These are phyloP conservation scores for Lamproptera curius DNA, from an alignment of 2,888 invertebrate species.

Conservation along the genomic window DNA sequence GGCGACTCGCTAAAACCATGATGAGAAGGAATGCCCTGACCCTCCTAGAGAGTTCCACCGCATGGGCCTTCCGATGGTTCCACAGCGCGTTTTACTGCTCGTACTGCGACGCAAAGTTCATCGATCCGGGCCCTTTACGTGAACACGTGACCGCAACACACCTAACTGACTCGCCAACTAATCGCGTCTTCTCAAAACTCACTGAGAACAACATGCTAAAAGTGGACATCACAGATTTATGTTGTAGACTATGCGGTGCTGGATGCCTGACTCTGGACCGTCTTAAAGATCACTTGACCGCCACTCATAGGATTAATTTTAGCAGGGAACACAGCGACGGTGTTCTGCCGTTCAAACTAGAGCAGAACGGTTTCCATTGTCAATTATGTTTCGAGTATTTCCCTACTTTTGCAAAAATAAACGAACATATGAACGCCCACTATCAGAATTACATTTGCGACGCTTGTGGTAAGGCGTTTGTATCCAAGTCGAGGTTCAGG, in stretches of 20 bases:
- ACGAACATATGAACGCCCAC: slow-evolving; percentile 66
- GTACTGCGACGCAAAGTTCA: slow-evolving; percentile 58
- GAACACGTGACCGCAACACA: slow-evolving; percentile 49
- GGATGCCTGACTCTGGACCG: slow-evolving; percentile 40
- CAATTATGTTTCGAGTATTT: slow-evolving; percentile 53
- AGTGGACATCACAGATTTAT: slow-evolving; percentile 55
- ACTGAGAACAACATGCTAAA: slow-evolving; percentile 69
- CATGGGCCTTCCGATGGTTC: slow-evolving; percentile 69
- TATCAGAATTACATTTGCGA: slow-evolving; percentile 66
- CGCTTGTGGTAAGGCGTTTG: slow-evolving; percentile 62
- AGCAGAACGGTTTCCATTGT: slow-evolving; percentile 46
- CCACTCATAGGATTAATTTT: slow-evolving; percentile 43
- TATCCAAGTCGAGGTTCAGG: slow-evolving; percentile 58
- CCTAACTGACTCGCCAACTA: slow-evolving; percentile 44
- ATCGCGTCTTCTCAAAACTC: slow-evolving; percentile 56
- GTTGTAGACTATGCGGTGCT: slow-evolving; percentile 52
- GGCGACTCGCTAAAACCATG: slow-evolving; percentile 63
- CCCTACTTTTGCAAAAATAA: slow-evolving; percentile 51
- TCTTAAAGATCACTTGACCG: slow-evolving; percentile 51
- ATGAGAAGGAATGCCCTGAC: slow-evolving; percentile 63
- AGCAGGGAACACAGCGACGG: slow-evolving; percentile 56
- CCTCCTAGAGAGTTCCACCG: slow-evolving; percentile 60
- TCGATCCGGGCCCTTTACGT: slow-evolving; percentile 47
- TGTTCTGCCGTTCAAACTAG: slow-evolving; percentile 60
- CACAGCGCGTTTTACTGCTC: slow-evolving; percentile 62